Base-by-base conservation (phyloP, 2,888 invertebrate species). In the Dysmachus trigonus region DNA sequence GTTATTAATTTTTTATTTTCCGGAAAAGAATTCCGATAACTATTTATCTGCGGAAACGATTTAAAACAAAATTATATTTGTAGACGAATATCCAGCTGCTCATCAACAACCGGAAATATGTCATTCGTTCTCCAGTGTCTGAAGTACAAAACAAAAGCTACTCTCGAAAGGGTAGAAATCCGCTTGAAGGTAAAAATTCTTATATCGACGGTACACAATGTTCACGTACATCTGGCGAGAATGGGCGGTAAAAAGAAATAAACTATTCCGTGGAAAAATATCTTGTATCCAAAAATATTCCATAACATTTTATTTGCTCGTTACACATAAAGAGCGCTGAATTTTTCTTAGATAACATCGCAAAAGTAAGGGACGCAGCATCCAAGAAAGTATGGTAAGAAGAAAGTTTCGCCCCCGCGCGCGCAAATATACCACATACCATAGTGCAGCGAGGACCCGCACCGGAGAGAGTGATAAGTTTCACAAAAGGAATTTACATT, bases 401-500 rank as follows among this genome's bases (percentile, higher is more conserved):
- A 22, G 51, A 15, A 30, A 41, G 13, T 77, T 27, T 27, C 10
- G 62, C 27, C 27, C 47, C 15, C 15, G 30, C 27, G 22, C 15
- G 30, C 27, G 22, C 27, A 51, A 30, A 77, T 47, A 77, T 77
- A 2, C 47, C 77, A 27, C 77, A 62, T 27, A 62, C 13, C 47
- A 8, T 30, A 27, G 27, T 73, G 33, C 33, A 47, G 15, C 77
- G 47, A 47, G 22, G 47, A 47, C 47, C n/a, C 77, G n/a, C n/a
- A n/a, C 5, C 18, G 27, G n/a, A 30, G 47, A 76, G 38, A 77
- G 77, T 77, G 77, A 77, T 77, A 77, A 77, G 77, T 77, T 77
- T 77, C 77, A 77, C 77, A 77, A 77, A n/a, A 77, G 77, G 77
- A 77, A 77, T 77, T 47, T 77, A 77, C 47, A 77, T 77, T 77